Evolutionary conservation across 2,797 vertebrate species (phyloP).

Genomic region (Gobio occitaniae): DNA sequence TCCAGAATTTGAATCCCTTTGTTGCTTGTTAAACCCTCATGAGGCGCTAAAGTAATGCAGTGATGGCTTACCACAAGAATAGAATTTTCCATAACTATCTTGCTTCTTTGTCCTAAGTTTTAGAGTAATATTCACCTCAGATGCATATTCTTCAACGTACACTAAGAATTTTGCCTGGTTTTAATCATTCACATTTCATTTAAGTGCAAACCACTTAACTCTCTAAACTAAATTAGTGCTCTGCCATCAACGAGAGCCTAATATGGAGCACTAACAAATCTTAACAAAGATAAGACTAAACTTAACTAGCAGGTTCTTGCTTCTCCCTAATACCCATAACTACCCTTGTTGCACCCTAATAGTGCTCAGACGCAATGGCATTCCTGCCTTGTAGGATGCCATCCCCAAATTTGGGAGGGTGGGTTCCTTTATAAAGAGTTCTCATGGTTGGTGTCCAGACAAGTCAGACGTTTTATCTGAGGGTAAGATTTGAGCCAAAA

Average conservation of each 20-base stretch:
- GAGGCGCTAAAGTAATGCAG: not conserved
- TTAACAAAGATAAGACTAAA: conserved; percentile 56
- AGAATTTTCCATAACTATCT: not conserved
- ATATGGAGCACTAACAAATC: conserved; percentile 72
- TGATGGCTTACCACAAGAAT: conserved; percentile 25
- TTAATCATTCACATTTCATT: conserved; percentile 30
- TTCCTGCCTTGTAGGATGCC: conserved; percentile 69
- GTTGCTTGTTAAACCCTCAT: conserved; percentile 3
- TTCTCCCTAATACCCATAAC: conserved; percentile 66
- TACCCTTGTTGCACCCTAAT: conserved; percentile 62
- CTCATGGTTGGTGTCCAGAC: conserved; percentile 64
- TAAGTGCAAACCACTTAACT: conserved; percentile 58
- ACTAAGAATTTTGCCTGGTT: not conserved
- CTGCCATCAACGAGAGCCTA: conserved; percentile 65
- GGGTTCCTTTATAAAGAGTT: conserved; percentile 78
- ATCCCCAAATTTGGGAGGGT: conserved; percentile 77
- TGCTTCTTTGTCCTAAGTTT: not conserved
- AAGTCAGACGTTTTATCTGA: conserved; percentile 74
- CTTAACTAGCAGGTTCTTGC: conserved; percentile 68
- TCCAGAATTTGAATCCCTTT: conserved; percentile 21
- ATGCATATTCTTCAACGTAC: too few species aligned
- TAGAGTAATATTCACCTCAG: not conserved
- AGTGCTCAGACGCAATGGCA: conserved; percentile 73
- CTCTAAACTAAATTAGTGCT: conserved; percentile 69
- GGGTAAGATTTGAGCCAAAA: conserved; percentile 69